These are phyloP conservation scores for Drosophila affinis DNA, from an alignment of 2,888 invertebrate genomes.

Conservation along the genomic window DNA sequence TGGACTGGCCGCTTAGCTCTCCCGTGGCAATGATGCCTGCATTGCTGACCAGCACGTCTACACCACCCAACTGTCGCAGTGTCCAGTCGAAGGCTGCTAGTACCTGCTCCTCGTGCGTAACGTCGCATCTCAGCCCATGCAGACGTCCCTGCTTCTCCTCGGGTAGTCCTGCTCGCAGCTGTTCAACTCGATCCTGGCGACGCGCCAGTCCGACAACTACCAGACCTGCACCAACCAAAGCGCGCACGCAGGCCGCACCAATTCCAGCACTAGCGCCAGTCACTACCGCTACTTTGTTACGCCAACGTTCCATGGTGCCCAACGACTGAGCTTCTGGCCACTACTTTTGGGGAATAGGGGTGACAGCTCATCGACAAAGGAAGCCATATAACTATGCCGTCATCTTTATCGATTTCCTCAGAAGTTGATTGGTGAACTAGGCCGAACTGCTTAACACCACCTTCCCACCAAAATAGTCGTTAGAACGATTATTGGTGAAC, in stretches of 20 bases:
- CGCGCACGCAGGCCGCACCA: constrained; percentile 85
- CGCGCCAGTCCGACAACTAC: constrained; percentile 86
- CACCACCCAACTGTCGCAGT: constrained; percentile 84
- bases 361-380: neutral
- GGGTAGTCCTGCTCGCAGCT: constrained; percentile 66
- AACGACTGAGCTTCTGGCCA: constrained; percentile 9
- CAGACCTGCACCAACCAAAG: constrained; percentile 85
- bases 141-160: constrained; percentile 58
- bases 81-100: constrained; percentile 85
- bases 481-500: too few relatives aligned
- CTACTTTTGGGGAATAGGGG: neutral
- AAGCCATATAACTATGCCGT: neutral
- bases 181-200: constrained; percentile 82
- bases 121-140: constrained; percentile 83
- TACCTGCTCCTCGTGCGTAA: constrained; percentile 85
- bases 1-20: constrained; percentile 67
- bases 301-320: constrained; percentile 86
- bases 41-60: constrained; percentile 87
- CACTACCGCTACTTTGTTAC: constrained; percentile 86
- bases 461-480: too few relatives aligned
- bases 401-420: too few relatives aligned
- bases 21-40: constrained; percentile 85
- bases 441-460: too few relatives aligned
- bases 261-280: constrained; percentile 88
- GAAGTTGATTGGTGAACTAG: too few relatives aligned